Evolutionary conservation across 2,113 vertebrate genomes (phyloP).

Genomic region (Burhinus bistriatus): DNA sequence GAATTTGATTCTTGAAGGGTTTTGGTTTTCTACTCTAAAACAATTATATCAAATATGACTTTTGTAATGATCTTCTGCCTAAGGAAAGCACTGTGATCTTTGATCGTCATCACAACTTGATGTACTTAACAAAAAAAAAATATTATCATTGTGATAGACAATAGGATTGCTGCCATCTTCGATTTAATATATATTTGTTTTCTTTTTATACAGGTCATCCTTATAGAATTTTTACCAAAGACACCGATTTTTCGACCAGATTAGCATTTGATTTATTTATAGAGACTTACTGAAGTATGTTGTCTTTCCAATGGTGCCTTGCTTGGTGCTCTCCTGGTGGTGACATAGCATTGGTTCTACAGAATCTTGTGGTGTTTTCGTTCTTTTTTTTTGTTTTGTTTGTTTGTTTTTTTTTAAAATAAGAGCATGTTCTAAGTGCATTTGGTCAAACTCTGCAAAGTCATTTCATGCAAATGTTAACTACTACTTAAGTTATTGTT

Average conservation of each 20-base stretch:
- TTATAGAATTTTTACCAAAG: slow-evolving; percentile 99
- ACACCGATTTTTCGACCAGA: slow-evolving; percentile 99
- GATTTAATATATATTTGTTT: slow-evolving; percentile 21
- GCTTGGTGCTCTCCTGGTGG: slow-evolving; percentile 83
- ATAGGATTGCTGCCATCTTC: background rate
- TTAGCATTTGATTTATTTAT: slow-evolving; percentile 78
- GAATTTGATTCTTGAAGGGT: background rate
- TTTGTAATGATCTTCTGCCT: slow-evolving; percentile 75
- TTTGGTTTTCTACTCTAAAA: slow-evolving; percentile 12
- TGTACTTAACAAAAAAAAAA: background rate
- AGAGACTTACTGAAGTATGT: slow-evolving; percentile 80
- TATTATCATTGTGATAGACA: background rate
- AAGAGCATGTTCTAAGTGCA: slow-evolving; percentile 73
- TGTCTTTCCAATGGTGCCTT: slow-evolving; percentile 92
- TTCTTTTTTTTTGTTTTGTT: background rate
- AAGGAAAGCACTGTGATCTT: slow-evolving; percentile 64
- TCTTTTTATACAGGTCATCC: slow-evolving; percentile 86
- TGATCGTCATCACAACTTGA: slow-evolving; percentile 56
- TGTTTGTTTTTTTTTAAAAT: background rate
- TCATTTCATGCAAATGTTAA: slow-evolving; percentile 75
- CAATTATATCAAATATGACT: slow-evolving; percentile 48
- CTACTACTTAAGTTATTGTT: slow-evolving; percentile 78
- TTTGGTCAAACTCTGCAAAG: slow-evolving; percentile 72
- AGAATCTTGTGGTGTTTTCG: slow-evolving; percentile 74
- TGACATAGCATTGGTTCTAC: slow-evolving; percentile 80